A percentile compares a stretch with the other conserved stretches of the same genome.
Conservation (phyloP, 2,888 invertebrate genomes). For the Phengaris arion region DNA sequence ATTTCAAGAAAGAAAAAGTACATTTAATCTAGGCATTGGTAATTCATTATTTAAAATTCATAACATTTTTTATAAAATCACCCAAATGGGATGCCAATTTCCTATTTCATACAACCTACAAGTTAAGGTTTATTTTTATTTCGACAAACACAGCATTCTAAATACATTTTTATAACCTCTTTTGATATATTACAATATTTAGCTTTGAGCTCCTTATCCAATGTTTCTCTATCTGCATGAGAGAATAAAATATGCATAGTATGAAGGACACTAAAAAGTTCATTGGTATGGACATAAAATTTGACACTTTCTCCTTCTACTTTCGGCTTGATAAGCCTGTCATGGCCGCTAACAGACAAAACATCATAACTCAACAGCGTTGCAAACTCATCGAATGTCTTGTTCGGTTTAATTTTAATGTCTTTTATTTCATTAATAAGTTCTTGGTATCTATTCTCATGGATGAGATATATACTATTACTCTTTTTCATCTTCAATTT, state of each 20-base stretch:
- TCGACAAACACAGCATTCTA: constrained; percentile 56
- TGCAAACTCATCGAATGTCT: constrained; percentile 60
- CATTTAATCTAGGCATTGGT: too few relatives aligned
- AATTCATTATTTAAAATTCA: too few relatives aligned
- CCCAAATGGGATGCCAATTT: too few relatives aligned
- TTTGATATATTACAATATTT: constrained; percentile 68
- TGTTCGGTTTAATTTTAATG: constrained; percentile 51
- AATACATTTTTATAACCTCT: constrained; percentile 62
- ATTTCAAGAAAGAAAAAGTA: too few relatives aligned
- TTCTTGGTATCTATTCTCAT: constrained; percentile 51
- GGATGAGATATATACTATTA: constrained; percentile 57
- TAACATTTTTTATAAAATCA: too few relatives aligned
- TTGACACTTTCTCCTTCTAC: constrained; percentile 48
- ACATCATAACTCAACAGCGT: constrained; percentile 61
- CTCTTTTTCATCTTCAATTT: constrained; percentile 55
- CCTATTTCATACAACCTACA: too few relatives aligned
- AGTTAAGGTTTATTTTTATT: constrained; percentile 32
- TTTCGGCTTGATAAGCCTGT: constrained; percentile 55
- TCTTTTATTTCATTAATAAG: constrained; percentile 57
- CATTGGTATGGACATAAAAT: constrained; percentile 58
- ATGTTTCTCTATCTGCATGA: constrained; percentile 54
- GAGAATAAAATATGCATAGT: constrained; percentile 62
- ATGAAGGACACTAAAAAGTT: constrained; percentile 61
- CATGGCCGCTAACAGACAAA: constrained; percentile 48
- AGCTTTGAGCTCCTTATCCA: constrained; percentile 57